These are phyloP conservation scores for Incurvaria masculella DNA, from an alignment of 2,888 invertebrate species.

Conservation along the genomic window DNA sequence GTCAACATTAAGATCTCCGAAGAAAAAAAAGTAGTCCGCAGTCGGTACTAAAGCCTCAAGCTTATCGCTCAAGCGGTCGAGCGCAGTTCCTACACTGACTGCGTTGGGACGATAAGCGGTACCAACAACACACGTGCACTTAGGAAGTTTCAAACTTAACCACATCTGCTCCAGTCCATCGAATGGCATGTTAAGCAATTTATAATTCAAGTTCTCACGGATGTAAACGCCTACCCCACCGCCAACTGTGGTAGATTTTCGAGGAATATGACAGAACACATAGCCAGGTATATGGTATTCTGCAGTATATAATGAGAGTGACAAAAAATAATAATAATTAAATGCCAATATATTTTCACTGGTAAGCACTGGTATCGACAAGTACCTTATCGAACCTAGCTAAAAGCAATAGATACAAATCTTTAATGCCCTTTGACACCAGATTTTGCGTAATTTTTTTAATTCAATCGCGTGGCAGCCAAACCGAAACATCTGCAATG, in stretches of 20 bases:
- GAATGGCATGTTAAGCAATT: background rate
- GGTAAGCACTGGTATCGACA: too few species aligned
- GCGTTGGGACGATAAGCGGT: background rate
- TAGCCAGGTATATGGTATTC: slow-evolving; percentile 1
- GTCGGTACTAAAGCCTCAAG: background rate
- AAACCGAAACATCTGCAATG: too few species aligned
- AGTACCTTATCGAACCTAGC: too few species aligned
- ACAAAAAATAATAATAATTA: too few species aligned
- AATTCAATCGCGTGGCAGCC: too few species aligned
- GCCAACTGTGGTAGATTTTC: background rate
- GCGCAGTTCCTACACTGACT: background rate
- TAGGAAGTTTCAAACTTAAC: background rate
- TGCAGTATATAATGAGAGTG: too few species aligned
- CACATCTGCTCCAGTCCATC: slow-evolving; percentile 1
- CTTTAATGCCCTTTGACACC: too few species aligned
- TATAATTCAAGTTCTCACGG: background rate
- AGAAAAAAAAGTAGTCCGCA: background rate
- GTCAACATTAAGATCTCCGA: background rate
- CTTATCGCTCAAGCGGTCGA: background rate
- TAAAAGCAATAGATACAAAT: too few species aligned
- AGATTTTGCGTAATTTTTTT: too few species aligned
- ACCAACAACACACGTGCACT: background rate
- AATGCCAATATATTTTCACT: too few species aligned
- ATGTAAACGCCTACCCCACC: slow-evolving; percentile 1
- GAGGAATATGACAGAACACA: background rate